Base-by-base conservation (phyloP, 2,888 invertebrate genomes). In the Digitonthophagus gazella region DNA sequence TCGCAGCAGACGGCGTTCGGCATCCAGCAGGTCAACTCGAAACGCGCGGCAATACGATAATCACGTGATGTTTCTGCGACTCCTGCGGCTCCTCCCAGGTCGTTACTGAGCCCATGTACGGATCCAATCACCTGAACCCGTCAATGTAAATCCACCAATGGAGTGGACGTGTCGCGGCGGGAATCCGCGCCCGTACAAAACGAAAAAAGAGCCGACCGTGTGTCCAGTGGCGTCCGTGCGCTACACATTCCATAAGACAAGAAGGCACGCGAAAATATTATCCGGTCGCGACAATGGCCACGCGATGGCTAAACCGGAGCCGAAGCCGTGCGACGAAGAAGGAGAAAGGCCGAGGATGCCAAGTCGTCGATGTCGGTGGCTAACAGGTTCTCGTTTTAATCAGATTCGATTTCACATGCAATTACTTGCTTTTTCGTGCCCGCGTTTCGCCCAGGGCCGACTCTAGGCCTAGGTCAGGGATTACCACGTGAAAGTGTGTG, bases 361-460 rank as follows among this genome's bases (percentile, higher is more conserved):
- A 22, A 67, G 66, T 14, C 69, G 69, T 68, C 69, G 64, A 70
- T 71, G 72, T 73, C 72, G 69, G 72, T 73, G 74, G 74, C 75
- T 75, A 75, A 76, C 77, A 76, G 76, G 75, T 78, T 77, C 75
- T 77, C 75, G 75, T 74, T 76, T 76, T 76, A 77, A 76, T 77
- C 77, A 75, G 77, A 78, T 78, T 77, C 75, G 74, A 73, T 73
- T 74, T 74, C 73, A 73, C 74, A 74, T 73, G 75, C 76, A 75
- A 76, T 77, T 78, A 76, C 76, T 75, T 74, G 75, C 73, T 75
- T 77, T 74, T 75, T 57, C 65, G 72, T 72, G 72, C 72, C 65
- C 70, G 61, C 74, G 73, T 74, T 75, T 74, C 73, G 73, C 73
- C 72, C 74, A 61, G n/a, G 61, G 11, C 28, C 28, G 28, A 44